Base-by-base conservation (phyloP, 2,888 invertebrate species). In the Habrosyne pyritoides region DNA sequence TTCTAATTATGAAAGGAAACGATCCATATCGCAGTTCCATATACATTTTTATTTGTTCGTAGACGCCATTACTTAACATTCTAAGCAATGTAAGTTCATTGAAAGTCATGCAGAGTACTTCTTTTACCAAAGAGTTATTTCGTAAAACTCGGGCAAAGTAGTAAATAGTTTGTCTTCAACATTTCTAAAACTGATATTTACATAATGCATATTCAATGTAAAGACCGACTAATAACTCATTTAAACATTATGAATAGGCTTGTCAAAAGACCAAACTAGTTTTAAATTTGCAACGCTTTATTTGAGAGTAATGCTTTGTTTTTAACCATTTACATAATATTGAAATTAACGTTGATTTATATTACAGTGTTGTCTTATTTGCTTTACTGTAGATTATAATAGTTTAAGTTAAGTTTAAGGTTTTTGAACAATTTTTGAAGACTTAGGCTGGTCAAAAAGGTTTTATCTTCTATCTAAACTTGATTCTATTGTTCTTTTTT, bases 241-340 rank as follows among this genome's bases (percentile, higher is more conserved):
- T 55, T 54, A 60, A 22, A 26, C 22, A 54, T 47, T 59, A 60
- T 57, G 58, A 63, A 61, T 62, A 52, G 36, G 54, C 59, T 56
- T 66, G 61, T 59, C 62, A 57, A 55, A 53, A 10, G 10, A 26
- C 18, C 28, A 50, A 28, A 53, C 57, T 54, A 60, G 53, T 59
- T 59, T 71, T 68, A 57, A 66, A 73, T 76, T 73, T 67, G 70
- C 55, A 62, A 58, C 55, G 63, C 52, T 75, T 76, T 77, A 72
- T 75, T 54, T 21, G 54, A 30, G 53, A 56, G 57, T 53, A 53
- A 55, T 50, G 59, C 56, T 51, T 59, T 61, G 66, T 66, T 68
- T 59, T 48, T 57, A 69, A 72, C 68, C 75, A 76, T 82, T 79
- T 56, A 76, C 80, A 81, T 75, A 36, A 75, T 79, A 77, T 76